Base-by-base conservation (phyloP, 2,113 vertebrate genomes). In the Nicator chloris region DNA sequence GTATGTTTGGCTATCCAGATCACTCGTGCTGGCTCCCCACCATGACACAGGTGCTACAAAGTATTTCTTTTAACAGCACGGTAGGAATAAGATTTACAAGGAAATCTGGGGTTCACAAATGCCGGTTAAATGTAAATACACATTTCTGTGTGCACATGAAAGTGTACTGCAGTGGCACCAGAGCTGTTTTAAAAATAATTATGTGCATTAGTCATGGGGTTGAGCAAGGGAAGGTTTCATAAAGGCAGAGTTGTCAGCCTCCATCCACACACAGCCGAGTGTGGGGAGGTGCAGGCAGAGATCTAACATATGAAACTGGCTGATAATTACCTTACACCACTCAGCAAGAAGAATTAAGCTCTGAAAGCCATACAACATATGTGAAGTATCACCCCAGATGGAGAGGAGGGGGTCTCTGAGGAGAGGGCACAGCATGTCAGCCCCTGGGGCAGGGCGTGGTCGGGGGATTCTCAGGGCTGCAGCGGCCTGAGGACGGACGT, bases 181-280 rank as follows among this genome's bases (percentile, higher is more conserved):
- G 88, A 93, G 76, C 42, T 61, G 96, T 40, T 96, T 96, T 88
- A 96, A 97, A 96, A 96, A 96, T 96, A 96, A 95, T 96, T 94
- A 86, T 57, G 76, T 90, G 94, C 90, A 92, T 97, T 97, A 97
- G 94, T 97, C 96, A 97, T 33, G 76, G 64, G 82, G 90, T 81
- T 95, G 93, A 92, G 93, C 77, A 83, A 93, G 92, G 88, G 86
- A 92, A 16, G 22, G 53, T 93, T 93, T 92, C 53, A 49, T 76
- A 84, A 86, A 96, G 86, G 76, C 93, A 79, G 92, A 90, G 92
- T 45, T 92, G 96, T 96, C 96, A 96, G 93, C 88, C 92, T 96
- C 80, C 91, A 83, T 96, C 80, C 77, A 84, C 83, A 95, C 2
- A 1, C 64, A 88, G 93, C 2, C 0, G 18, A 90, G 82, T 44